These are phyloP conservation scores for Pseudopipra pipra DNA, from an alignment of 2,113 vertebrate genomes.

Conservation along the genomic window DNA sequence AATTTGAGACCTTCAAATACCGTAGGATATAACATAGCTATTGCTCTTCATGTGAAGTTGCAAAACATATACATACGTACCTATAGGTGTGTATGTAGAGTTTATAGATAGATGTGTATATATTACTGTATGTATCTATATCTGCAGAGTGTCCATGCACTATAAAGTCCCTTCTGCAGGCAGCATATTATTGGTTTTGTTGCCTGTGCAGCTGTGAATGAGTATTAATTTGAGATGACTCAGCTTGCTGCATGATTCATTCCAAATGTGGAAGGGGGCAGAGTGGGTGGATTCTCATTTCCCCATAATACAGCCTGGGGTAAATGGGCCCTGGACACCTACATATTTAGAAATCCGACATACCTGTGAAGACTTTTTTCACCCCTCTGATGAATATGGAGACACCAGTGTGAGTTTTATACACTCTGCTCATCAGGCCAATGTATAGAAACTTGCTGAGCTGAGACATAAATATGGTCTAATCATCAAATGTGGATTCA, in stretches of 20 bases:
- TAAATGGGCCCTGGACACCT: constrained; percentile 11
- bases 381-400: constrained; percentile 31
- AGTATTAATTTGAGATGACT: not conserved
- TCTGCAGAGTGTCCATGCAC: not conserved
- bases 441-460: constrained; percentile 42
- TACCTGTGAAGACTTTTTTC: not conserved
- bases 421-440: not conserved
- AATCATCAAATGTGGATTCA: constrained; percentile 61
- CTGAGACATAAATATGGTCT: constrained; percentile 60
- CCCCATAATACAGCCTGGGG: not conserved
- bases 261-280: not conserved
- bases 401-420: not conserved
- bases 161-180: not conserved
- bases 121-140: not conserved
- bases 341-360: not conserved
- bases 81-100: not conserved
- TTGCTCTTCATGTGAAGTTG: not conserved
- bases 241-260: not conserved
- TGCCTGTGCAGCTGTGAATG: not conserved
- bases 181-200: not conserved
- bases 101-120: not conserved
- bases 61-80: not conserved
- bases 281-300: not conserved
- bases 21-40: not conserved
- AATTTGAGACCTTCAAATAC: not conserved